Percentiles rank a stretch among this genome's conserved stretches.
Evolutionary conservation across 2,113 vertebrate genomes (phyloP).

Genomic region (Struthidea cinerea): DNA sequence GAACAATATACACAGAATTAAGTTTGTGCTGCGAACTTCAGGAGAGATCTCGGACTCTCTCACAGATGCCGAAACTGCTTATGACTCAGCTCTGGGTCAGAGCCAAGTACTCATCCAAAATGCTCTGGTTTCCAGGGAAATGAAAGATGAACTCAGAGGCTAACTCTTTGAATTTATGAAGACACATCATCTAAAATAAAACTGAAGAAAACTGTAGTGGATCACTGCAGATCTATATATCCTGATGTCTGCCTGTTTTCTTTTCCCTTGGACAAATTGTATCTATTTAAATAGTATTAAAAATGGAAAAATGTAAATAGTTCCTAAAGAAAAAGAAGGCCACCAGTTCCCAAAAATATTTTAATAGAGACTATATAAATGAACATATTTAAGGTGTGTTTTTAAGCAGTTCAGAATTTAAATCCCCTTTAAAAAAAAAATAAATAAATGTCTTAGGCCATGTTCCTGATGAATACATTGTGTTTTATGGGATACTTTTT

Average conservation of each 20-base stretch:
- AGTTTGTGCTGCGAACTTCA: background rate
- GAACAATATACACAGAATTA: background rate
- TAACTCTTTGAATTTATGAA: background rate
- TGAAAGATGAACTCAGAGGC: background rate
- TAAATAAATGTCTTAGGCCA: background rate
- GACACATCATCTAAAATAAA: background rate
- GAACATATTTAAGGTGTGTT: fast-evolving
- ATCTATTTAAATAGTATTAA: background rate
- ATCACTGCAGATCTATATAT: background rate
- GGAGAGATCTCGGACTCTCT: background rate
- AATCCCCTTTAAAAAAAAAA: background rate
- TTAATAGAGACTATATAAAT: background rate
- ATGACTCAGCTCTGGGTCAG: background rate
- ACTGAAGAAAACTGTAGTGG: background rate
- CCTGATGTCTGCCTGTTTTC: background rate
- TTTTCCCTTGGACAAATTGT: background rate
- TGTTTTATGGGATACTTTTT: background rate
- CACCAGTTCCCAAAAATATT: background rate
- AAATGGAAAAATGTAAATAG: background rate
- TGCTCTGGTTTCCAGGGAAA: background rate
- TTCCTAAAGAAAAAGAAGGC: background rate
- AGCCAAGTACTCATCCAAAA: background rate
- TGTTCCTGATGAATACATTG: background rate
- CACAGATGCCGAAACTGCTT: background rate
- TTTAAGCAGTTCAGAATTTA: background rate